These are phyloP conservation scores for Callopanchax toddi DNA, from an alignment of 2,113 vertebrate species.

Conservation along the genomic window DNA sequence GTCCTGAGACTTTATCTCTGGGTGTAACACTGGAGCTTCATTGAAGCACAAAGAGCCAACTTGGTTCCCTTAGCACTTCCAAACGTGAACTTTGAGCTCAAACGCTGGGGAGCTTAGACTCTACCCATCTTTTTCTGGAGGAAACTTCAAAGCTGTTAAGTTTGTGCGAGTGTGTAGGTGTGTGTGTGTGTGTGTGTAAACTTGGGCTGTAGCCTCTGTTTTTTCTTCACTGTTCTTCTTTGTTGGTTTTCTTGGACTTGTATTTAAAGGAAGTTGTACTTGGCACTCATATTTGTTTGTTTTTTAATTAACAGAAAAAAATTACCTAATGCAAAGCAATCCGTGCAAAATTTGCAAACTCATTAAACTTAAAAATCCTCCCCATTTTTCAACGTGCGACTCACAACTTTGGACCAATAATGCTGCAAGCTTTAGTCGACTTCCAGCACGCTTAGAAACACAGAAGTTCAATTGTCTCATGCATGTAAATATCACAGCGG, in stretches of 20 bases:
- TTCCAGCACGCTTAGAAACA: constrained; percentile 31
- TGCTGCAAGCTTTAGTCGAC: background rate
- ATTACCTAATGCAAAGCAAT: no score
- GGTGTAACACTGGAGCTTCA: constrained; percentile 27
- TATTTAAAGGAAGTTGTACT: background rate
- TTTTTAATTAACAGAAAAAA: constrained; percentile 5
- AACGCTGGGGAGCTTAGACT: constrained; percentile 7
- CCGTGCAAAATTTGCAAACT: no score
- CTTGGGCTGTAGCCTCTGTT: background rate
- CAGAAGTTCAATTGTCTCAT: constrained; percentile 33
- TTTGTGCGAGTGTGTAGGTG: no score
- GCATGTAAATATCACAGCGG: constrained; percentile 42
- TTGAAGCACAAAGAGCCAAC: constrained; percentile 41
- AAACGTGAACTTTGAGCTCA: constrained; percentile 54
- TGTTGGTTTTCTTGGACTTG: background rate
- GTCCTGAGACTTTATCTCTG: constrained; percentile 56
- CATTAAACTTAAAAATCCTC: constrained; percentile 3
- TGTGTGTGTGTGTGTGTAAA: background rate
- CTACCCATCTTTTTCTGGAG: background rate
- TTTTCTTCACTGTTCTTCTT: background rate
- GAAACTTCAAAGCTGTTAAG: constrained; percentile 18
- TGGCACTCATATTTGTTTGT: background rate
- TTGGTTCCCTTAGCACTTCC: constrained; percentile 37
- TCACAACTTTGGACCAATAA: constrained; percentile 15
- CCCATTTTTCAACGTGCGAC: background rate